Percentiles rank a stretch among this genome's conserved stretches.
Conservation (phyloP, 1,140 invertebrate species). For the Bilobella aurantiaca region DNA sequence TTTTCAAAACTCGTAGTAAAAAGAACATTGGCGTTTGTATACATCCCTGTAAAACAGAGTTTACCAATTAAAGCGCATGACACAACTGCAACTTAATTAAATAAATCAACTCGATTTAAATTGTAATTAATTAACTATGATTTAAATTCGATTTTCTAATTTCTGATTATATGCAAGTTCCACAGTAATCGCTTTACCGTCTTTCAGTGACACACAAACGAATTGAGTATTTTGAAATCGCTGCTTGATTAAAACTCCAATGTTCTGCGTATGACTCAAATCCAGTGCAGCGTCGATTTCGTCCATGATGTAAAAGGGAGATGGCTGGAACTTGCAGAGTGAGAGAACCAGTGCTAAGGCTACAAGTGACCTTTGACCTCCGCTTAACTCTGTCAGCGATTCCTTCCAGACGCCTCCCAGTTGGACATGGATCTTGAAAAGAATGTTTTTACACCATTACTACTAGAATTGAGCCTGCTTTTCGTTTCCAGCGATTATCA, state of each 20-base stretch:
- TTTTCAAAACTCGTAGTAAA: conserved; percentile 92
- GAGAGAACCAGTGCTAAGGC: conserved; percentile 92
- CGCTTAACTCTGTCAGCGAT: conserved; percentile 85
- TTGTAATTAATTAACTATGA: too few species aligned
- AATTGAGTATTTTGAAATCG: conserved; percentile 96
- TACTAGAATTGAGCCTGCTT: too few species aligned
- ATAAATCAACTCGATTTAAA: too few species aligned
- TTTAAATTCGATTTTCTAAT: too few species aligned
- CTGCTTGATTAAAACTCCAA: conserved; percentile 85
- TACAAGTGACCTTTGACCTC: conserved; percentile 91
- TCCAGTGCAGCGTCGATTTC: conserved; percentile 98
- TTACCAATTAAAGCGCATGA: too few species aligned
- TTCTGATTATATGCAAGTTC: not conserved
- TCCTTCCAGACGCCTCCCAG: conserved; percentile 96
- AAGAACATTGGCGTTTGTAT: conserved; percentile 96
- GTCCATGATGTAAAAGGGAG: conserved; percentile 96
- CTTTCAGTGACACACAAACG: conserved; percentile 96
- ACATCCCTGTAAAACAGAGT: conserved; percentile 53
- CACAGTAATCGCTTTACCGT: conserved; percentile 50
- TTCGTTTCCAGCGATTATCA: too few species aligned
- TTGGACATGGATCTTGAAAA: conserved; percentile 70
- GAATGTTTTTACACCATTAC: too few species aligned
- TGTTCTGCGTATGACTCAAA: conserved; percentile 97
- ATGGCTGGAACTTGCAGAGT: conserved; percentile 93
- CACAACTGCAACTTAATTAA: too few species aligned